These are phyloP conservation scores for Drosophila sturtevanti DNA, from an alignment of 1,140 invertebrate genomes.

Conservation along the genomic window DNA sequence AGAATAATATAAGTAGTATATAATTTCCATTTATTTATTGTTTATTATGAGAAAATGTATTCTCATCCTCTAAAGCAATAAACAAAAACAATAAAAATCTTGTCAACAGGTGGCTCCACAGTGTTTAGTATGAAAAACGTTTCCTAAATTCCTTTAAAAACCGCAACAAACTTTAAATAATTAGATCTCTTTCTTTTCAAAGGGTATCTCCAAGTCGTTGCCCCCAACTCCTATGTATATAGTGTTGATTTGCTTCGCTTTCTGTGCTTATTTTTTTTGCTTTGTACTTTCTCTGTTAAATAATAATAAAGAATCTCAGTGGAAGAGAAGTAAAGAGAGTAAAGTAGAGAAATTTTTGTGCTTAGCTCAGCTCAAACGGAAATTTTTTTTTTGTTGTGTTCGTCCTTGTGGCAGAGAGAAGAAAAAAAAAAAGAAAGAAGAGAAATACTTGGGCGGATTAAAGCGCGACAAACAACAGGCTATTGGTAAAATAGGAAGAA, in stretches of 20 bases:
- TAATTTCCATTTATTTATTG: too few relatives aligned
- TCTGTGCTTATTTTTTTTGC: constrained; percentile 20
- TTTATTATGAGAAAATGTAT: too few relatives aligned
- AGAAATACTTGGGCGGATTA: constrained; percentile 76
- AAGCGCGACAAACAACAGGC: constrained; percentile 73
- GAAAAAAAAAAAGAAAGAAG: not conserved
- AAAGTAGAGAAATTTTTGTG: constrained; percentile 76
- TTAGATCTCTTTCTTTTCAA: too few relatives aligned
- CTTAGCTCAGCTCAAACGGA: constrained; percentile 80
- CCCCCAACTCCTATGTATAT: not conserved
- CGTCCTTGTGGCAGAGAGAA: constrained; percentile 58
- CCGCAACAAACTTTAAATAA: too few relatives aligned
- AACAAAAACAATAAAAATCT: too few relatives aligned
- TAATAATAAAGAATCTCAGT: constrained; percentile 72
- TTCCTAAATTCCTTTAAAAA: too few relatives aligned
- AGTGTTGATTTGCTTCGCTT: not conserved
- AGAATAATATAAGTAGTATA: too few relatives aligned
- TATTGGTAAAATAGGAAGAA: constrained; percentile 1
- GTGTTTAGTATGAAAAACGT: too few relatives aligned
- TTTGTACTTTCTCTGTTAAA: constrained; percentile 49
- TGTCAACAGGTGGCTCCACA: too few relatives aligned
- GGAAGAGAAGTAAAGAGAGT: constrained; percentile 52
- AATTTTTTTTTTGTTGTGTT: constrained; percentile 57
- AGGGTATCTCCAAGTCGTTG: not conserved
- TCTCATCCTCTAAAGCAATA: too few relatives aligned